These are phyloP conservation scores for Rhinatrema bivittatum DNA, from an alignment of 2,797 vertebrate genomes.

Conservation along the genomic window DNA sequence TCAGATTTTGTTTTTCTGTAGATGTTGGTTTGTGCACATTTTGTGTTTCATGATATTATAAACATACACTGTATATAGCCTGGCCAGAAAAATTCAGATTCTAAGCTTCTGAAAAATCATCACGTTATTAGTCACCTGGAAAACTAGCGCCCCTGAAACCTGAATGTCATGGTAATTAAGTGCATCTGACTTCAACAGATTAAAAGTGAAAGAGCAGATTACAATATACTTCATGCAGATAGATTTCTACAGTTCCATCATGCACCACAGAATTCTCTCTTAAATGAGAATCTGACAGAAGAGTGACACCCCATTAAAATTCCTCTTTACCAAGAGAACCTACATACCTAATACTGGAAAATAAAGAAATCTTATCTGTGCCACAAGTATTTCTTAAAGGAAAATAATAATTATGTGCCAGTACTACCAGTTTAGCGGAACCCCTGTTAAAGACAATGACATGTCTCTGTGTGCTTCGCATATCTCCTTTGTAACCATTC, in stretches of 20 bases:
- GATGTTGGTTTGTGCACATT: too few relatives aligned
- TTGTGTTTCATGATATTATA: too few relatives aligned
- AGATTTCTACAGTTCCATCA: constrained; percentile 16
- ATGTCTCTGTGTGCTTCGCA: too few relatives aligned
- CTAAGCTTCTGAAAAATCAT: constrained; percentile 21
- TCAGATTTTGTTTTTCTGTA: too few relatives aligned
- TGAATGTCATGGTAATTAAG: constrained; percentile 27
- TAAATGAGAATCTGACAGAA: constrained; percentile 7
- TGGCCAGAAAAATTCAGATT: constrained; percentile 38
- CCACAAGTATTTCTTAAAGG: too few relatives aligned
- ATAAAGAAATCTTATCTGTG: too few relatives aligned
- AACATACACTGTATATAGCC: too few relatives aligned
- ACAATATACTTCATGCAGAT: not conserved
- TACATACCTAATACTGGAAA: too few relatives aligned
- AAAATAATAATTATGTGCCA: too few relatives aligned
- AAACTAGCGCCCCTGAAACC: constrained; percentile 23
- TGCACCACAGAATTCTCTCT: constrained; percentile 10
- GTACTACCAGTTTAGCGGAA: too few relatives aligned
- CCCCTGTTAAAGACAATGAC: too few relatives aligned
- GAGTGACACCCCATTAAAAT: not conserved
- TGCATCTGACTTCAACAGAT: constrained; percentile 20
- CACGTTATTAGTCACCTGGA: constrained; percentile 30
- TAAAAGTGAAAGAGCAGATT: constrained; percentile 27
- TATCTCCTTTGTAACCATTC: too few relatives aligned
- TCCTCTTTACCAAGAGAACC: constrained; percentile 1